These are phyloP conservation scores for Myotis yumanensis DNA, from an alignment of 2,113 vertebrate genomes.

Conservation along the genomic window DNA sequence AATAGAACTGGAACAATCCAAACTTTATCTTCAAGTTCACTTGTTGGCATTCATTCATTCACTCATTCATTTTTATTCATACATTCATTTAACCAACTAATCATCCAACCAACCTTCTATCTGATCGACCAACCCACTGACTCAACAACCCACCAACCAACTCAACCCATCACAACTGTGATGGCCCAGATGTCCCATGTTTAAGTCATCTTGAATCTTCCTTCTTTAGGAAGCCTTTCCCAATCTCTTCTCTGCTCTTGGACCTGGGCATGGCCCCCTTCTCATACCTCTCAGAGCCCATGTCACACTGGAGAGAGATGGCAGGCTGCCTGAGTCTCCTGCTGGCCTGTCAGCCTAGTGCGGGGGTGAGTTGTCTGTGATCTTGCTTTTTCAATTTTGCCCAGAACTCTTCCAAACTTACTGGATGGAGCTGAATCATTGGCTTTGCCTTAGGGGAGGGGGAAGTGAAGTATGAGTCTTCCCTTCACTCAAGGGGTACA, in stretches of 20 bases:
- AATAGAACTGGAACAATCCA: not conserved
- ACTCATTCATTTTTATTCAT: not conserved
- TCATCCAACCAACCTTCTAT: not conserved
- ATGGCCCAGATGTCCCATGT: not conserved
- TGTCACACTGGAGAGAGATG: not conserved
- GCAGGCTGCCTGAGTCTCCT: not conserved
- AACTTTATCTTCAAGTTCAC: not conserved
- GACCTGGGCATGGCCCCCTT: not conserved
- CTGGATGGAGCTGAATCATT: not conserved
- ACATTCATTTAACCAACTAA: slow-evolving; percentile 6
- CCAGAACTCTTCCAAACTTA: not conserved
- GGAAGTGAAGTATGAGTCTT: not conserved
- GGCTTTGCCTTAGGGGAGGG: not conserved
- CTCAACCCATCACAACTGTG: not conserved
- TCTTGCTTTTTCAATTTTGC: not conserved
- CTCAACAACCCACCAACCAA: not conserved
- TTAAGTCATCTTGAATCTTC: not conserved
- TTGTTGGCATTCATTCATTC: slow-evolving; percentile 24
- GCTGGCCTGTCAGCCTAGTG: not conserved
- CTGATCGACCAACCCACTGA: not conserved
- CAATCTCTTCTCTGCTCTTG: not conserved
- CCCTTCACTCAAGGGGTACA: not conserved
- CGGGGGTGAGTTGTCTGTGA: not conserved
- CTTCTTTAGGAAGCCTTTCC: not conserved
- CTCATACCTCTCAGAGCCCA: not conserved